Base-by-base conservation (phyloP, 2,888 invertebrate genomes). In the Leucophenga maculata region DNA sequence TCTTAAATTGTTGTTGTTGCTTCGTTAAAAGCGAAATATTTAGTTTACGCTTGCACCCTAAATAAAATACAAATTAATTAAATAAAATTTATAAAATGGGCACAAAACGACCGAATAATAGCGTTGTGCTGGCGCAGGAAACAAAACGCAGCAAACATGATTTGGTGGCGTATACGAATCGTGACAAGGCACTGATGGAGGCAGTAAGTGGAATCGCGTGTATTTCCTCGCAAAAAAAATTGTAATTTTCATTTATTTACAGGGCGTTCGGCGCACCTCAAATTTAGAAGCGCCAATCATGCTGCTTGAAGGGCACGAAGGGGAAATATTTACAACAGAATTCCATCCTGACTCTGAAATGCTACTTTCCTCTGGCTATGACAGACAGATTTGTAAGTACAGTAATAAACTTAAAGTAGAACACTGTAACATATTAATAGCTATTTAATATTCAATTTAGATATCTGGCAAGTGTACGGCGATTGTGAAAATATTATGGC, bases 271-370 rank as follows among this genome's bases (percentile, higher is more conserved):
- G 50, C 90, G 98, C 72, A 97, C 97, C 13, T 98, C 98, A 0
- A 94, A 93, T 77, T 90, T 99, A 1, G 91, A 94, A 86, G 94
- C 97, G 0, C 98, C 98, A 0, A 98, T 98, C 69, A 98, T 99
- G 97, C 90, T 97, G 50, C 89, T 99, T 66, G 96, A 97, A 85
- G 99, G 98, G 0, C 99, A 99, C 86, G 96, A 97, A 86, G 98
- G 98, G 11, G 99, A 99, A 88, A 94, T 99, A 79, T 98, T 97
- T 86, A 92, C 94, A 2, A 91, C 94, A 8, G 95, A 96, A 88
- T 99, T 99, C 88, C 97, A 98, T 86, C 98, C 98, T 0, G 98
- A 99, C 86, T 99, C 99, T 4, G 94, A 96, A 81, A 94, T 97
- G 85, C 89, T 99, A 50, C 97, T 97, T 1, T 97, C 98, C 0